phyloP scores from a whole-genome alignment of 2,113 vertebrate genomes.

The Poeciliopsis occidentalis region DNA sequence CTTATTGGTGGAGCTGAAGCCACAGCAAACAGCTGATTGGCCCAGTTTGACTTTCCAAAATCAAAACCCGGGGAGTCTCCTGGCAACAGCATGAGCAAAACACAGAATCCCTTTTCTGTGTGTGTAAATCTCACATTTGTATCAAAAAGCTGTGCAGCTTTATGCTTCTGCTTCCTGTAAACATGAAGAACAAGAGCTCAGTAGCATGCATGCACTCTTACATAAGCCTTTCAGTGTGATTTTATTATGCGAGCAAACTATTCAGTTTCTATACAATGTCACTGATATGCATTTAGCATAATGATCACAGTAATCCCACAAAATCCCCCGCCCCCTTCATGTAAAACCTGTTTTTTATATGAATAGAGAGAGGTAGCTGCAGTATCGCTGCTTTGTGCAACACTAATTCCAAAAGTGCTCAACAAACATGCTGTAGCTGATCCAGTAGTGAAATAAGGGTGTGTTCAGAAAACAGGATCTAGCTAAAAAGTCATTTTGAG shows the following conservation, averaged over 20 bases:
- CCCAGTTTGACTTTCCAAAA: conserved; percentile 42
- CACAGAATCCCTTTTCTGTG: conserved; percentile 33
- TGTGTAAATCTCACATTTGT: conserved; percentile 24
- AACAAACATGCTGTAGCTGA: not conserved
- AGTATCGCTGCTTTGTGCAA: not conserved
- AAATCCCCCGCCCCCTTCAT: conserved; percentile 3
- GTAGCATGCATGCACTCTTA: not conserved
- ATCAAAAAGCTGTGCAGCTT: conserved; percentile 25
- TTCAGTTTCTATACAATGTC: not conserved
- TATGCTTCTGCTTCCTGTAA: conserved; percentile 13
- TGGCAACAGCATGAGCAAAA: conserved; percentile 73
- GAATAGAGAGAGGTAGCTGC: conserved; percentile 7
- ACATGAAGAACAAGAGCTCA: conserved; percentile 11
- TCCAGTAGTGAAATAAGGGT: conserved; percentile 3
- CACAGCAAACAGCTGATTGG: conserved; percentile 72
- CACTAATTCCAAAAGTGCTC: conserved; percentile 4
- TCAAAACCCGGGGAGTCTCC: conserved; percentile 57
- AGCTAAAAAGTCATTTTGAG: not conserved
- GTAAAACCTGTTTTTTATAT: conserved; percentile 17
- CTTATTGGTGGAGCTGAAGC: conserved; percentile 54
- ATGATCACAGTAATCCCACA: conserved; percentile 6
- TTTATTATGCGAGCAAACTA: conserved; percentile 3
- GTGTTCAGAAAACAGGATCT: conserved; percentile 10
- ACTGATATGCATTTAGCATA: not conserved
- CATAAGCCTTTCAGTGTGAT: not conserved